Conservation (phyloP, 1,140 invertebrate genomes). For the Reticulitermes speratus region DNA sequence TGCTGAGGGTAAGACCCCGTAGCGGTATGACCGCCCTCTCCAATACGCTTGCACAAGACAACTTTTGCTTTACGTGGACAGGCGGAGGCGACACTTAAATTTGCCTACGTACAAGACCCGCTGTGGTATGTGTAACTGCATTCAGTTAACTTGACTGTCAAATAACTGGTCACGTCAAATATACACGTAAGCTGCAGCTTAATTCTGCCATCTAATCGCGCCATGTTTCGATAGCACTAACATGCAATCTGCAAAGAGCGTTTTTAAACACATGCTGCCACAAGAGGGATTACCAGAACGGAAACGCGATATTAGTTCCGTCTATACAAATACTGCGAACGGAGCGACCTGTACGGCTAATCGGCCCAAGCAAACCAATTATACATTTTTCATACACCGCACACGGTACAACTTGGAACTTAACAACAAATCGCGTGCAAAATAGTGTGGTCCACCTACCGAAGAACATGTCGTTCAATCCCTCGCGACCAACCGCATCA, state of each 20-base stretch:
- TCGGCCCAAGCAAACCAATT: not conserved
- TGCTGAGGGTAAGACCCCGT: no score
- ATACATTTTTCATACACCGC: not conserved
- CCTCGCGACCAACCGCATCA: not conserved
- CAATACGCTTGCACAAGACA: no score
- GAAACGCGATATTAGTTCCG: not conserved
- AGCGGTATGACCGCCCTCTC: no score
- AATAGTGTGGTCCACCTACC: not conserved
- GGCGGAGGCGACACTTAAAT: no score
- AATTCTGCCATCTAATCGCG: not conserved
- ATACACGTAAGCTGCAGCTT: not conserved
- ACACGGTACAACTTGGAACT: not conserved
- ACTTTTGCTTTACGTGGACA: no score
- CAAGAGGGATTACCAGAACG: not conserved
- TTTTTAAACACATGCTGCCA: not conserved
- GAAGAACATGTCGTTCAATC: no score
- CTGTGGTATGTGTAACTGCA: not conserved
- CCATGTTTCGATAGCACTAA: not conserved
- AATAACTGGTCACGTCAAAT: not conserved
- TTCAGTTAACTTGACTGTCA: not conserved
- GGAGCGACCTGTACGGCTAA: not conserved
- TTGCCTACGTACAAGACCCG: no score
- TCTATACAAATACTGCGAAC: not conserved
- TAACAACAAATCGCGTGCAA: not conserved
- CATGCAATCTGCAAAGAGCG: not conserved